Evolutionary conservation across 2,113 vertebrate genomes (phyloP).

Genomic region (Recurvirostra avosetta): DNA sequence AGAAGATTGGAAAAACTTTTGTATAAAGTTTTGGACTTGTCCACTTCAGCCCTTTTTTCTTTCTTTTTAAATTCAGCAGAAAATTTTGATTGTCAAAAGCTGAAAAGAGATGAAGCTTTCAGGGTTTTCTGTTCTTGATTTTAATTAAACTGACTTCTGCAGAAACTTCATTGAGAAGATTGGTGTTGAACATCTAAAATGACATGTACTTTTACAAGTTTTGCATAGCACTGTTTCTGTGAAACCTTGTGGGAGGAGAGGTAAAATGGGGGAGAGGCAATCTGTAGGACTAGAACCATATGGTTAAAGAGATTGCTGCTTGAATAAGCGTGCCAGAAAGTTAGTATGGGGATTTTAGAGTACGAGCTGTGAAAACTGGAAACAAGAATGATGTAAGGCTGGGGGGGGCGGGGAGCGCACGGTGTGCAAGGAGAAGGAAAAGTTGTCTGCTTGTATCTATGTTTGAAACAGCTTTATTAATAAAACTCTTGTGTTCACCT

Average conservation of each 20-base stretch:
- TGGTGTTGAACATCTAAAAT: not conserved
- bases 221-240: not conserved
- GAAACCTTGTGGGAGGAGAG: conserved; percentile 44
- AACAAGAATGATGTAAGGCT: not conserved
- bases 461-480: not conserved
- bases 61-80: too few relatives aligned
- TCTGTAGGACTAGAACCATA: conserved; percentile 51
- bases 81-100: not conserved
- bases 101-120: not conserved
- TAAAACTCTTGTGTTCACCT: not conserved
- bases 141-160: not conserved
- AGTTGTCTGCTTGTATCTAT: not conserved
- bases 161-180: not conserved
- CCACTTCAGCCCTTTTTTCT: not conserved
- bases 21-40: not conserved
- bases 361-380: conserved; percentile 3
- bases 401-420: too few relatives aligned
- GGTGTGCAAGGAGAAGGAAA: not conserved
- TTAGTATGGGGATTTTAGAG: not conserved
- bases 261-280: conserved; percentile 1
- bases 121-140: not conserved
- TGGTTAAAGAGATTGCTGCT: not conserved
- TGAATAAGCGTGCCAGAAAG: not conserved
- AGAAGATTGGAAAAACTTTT: not conserved
- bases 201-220: not conserved